Evolutionary conservation across 2,888 invertebrate species (phyloP).

Genomic region (Cheilosia vulpina): DNA sequence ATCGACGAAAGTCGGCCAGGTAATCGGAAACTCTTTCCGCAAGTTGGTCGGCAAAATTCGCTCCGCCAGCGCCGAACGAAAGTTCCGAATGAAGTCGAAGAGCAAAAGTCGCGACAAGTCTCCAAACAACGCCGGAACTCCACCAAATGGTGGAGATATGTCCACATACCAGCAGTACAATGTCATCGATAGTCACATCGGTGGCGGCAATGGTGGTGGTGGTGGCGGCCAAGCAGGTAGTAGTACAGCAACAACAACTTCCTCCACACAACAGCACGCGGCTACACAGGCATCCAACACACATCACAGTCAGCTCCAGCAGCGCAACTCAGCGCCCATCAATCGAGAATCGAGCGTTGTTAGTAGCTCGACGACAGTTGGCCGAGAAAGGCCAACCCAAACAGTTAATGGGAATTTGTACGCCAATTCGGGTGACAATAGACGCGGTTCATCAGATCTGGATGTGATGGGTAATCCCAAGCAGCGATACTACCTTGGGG

Average conservation of each 20-base stretch:
- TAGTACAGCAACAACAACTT: constrained; percentile 75
- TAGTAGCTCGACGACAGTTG: constrained; percentile 77
- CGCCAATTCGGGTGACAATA: constrained; percentile 61
- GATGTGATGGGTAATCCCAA: constrained; percentile 85
- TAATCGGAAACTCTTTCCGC: constrained; percentile 91
- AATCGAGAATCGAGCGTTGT: constrained; percentile 78
- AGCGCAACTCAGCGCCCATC: constrained; percentile 74
- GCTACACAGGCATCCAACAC: constrained; percentile 58
- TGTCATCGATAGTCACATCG: constrained; percentile 83
- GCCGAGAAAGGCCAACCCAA: constrained; percentile 75
- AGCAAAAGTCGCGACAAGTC: constrained; percentile 84
- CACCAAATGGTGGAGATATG: constrained; percentile 76
- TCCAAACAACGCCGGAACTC: constrained; percentile 83
- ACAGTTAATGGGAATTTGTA: constrained; percentile 59
- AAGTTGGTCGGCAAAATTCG: constrained; percentile 93
- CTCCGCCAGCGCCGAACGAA: constrained; percentile 88
- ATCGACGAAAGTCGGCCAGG: constrained; percentile 85
- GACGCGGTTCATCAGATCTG: constrained; percentile 78
- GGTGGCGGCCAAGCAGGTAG: constrained; percentile 72
- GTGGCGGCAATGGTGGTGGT: constrained; percentile 77
- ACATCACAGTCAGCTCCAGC: constrained; percentile 72
- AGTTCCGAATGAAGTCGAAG: constrained; percentile 86
- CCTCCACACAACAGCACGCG: constrained; percentile 64
- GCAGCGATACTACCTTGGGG: constrained; percentile 92
- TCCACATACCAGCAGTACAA: constrained; percentile 84